A percentile compares a stretch with the other conserved stretches of the same genome.
These are phyloP conservation scores for Anoura caudifer DNA, from an alignment of 2,113 vertebrate species.

Conservation along the genomic window DNA sequence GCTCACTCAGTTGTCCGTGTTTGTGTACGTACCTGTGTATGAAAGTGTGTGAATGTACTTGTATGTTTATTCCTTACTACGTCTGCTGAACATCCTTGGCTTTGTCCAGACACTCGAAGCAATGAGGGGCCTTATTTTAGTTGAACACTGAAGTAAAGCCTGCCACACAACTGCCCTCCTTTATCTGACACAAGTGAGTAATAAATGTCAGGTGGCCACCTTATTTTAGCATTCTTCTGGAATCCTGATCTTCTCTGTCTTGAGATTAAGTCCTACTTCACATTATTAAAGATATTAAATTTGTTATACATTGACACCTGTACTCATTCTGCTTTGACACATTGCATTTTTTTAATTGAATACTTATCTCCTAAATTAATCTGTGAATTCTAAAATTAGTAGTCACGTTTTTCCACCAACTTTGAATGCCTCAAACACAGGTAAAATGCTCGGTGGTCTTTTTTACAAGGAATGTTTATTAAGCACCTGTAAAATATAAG, in stretches of 20 bases:
- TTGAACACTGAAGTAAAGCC: background rate
- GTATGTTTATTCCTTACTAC: background rate
- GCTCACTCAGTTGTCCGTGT: background rate
- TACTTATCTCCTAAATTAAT: background rate
- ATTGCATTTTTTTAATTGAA: background rate
- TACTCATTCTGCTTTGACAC: background rate
- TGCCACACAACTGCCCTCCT: background rate
- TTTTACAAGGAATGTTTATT: background rate
- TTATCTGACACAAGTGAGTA: background rate
- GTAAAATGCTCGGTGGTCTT: background rate
- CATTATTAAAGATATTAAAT: background rate
- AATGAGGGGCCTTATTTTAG: background rate
- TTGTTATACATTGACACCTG: background rate
- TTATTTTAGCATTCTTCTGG: background rate
- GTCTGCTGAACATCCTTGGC: background rate
- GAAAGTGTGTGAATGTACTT: background rate
- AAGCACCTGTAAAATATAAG: background rate
- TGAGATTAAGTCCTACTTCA: background rate
- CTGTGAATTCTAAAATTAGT: background rate
- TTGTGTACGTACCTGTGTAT: no score
- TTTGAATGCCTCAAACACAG: background rate
- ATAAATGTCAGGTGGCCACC: background rate
- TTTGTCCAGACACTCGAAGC: background rate
- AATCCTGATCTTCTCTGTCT: background rate
- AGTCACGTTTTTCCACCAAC: accelerated